Evolutionary conservation across 1,140 invertebrate species (phyloP).

Genomic region (Bombus impatiens): DNA sequence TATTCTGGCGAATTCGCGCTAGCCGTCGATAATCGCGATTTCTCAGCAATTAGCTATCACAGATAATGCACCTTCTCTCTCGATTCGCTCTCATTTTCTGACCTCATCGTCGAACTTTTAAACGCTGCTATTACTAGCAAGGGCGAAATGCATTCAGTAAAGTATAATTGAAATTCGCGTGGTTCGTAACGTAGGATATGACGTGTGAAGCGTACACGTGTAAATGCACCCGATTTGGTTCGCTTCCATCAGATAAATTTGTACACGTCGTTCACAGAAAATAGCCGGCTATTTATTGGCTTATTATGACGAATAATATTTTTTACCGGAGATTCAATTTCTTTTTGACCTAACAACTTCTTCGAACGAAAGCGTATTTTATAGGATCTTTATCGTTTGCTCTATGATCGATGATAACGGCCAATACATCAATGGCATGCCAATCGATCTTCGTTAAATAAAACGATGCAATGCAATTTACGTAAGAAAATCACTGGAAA

Average conservation of each 20-base stretch:
- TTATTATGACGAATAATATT: neutral
- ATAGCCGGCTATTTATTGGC: neutral
- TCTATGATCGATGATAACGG: neutral
- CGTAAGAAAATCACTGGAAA: conserved; percentile 47
- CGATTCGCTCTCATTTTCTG: neutral
- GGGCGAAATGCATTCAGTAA: conserved; percentile 1
- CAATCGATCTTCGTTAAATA: conserved; percentile 59
- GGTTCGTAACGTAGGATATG: conserved; percentile 25
- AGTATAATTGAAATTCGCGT: conserved; percentile 18
- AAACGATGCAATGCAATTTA: conserved; percentile 46
- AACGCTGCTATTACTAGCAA: conserved; percentile 13
- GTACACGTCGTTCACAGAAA: neutral
- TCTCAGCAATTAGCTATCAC: neutral
- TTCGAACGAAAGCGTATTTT: neutral
- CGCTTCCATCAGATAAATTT: conserved; percentile 2
- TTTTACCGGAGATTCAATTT: neutral
- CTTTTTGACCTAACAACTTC: neutral
- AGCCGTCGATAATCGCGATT: conserved; percentile 12
- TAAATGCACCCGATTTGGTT: conserved; percentile 14
- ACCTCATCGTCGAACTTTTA: conserved; percentile 11
- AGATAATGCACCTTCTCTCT: neutral
- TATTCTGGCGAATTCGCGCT: conserved; percentile 7
- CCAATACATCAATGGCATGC: conserved; percentile 15
- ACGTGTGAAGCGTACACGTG: conserved; percentile 31
- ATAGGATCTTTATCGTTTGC: neutral